Evolutionary conservation across 2,113 vertebrate genomes (phyloP), one percentile per base, ranked within the genome.

Genomic region (Hoplias malabaricus): DNA sequence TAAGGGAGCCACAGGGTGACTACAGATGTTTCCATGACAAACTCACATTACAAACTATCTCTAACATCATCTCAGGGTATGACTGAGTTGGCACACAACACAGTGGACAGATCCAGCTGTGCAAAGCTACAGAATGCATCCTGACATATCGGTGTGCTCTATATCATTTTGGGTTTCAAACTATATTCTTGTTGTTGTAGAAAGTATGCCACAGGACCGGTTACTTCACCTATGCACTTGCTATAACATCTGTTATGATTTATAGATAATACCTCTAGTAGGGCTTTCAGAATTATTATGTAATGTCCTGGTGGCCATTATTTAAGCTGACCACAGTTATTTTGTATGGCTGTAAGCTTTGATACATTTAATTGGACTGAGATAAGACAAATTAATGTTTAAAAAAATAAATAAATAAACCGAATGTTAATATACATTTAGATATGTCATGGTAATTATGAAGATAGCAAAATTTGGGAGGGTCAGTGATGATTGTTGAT

Each of bases 1-100:
- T 61, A 46, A 57, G 57, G 67, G n/a, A 66, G 59, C 48, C 65
- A 66, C 61, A 72, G 73, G 53, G 59, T 29, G 36, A 66, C 27
- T 56, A 38, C 73, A 77, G 42, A 73, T 80, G 71, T 74, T 73
- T 42, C 66, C 72, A 38, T 69, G n/a, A 80, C 63, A 69, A 59
- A 61, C 42, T 25, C 23, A 10, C 25, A 59, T 19, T 33, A 69
- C 65, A 54, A 40, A 21, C n/a, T 27, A 14, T 50, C 13, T 75
- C 9, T 48, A 27, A 14, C 31, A 61, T 36, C 48, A 14, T 75
- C 63, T 69, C 54, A 40, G 34, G 36, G 53, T 27, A 40, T 25
- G 36, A 29, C 7, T 11, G 14, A 23, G 14, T 46, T 74, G 27
- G 31, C 11, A 1, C 27, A 34, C 12, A 48, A 34, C 12, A 13